Base-by-base conservation (phyloP, 1,140 invertebrate species). In the Pseudomyrmex pallidus region DNA sequence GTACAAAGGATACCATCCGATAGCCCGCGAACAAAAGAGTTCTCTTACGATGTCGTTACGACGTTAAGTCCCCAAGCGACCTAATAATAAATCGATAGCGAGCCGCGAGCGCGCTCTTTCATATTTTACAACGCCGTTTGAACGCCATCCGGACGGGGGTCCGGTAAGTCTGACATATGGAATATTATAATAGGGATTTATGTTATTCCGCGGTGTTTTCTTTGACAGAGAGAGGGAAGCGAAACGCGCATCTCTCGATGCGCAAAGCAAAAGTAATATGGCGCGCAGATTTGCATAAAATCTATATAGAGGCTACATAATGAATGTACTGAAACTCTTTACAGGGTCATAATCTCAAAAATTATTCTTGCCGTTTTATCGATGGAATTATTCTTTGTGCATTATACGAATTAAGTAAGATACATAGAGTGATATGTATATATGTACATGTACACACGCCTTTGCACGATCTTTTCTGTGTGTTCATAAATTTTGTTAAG, bases 61-160 rank as follows among this genome's bases (percentile, higher is more conserved):
- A 15, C 62, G 25, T n/a, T 77, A 77, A 78, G 70, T 78, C 76
- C 64, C 76, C 44, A 66, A 59, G 64, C 66, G 76, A 78, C 76
- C 76, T 78, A 78, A 78, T 78, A 78, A 78, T 78, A 78, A 78
- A 78, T 78, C 76, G 76, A 78, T 78, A 54, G 62, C 54, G 62
- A 67, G 50, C 61, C 62, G 74, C 74, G 48, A 76, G 61, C 63
- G 61, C 63, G 64, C 64, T 70, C 76, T 70, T 78, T 70, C 64
- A 78, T 78, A 78, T 78, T 78, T 78, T 57, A 78, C 64, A 46
- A 44, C 54, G 10, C 20, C 35, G 76, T 54, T 57, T 68, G 52
- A 68, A 66, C 76, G 64, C 17, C 64, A 59, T 1, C 20, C 74
- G 35, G 35, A 35, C 35, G 35, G 63, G 44, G 57, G 76, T 78